These are phyloP conservation scores for Rhinophrynus dorsalis DNA, from an alignment of 2,797 vertebrate genomes.

Conservation along the genomic window DNA sequence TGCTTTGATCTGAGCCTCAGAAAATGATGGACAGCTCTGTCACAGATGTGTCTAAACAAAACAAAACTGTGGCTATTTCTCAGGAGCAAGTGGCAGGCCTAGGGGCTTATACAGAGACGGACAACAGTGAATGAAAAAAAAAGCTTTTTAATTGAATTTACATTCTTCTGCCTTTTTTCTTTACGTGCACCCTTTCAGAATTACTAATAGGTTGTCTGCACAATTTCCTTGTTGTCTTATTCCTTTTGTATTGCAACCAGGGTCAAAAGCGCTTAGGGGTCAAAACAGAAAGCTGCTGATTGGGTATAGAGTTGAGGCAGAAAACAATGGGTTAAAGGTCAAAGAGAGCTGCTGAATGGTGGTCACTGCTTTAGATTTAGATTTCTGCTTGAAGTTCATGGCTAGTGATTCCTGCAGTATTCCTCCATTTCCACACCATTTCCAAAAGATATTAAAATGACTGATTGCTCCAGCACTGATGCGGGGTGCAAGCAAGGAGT, in stretches of 20 bases:
- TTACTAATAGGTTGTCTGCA: conserved; percentile 6
- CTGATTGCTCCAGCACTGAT: too few species aligned
- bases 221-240: conserved; percentile 16
- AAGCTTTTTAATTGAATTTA: conserved; percentile 34
- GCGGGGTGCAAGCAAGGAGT: too few species aligned
- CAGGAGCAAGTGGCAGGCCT: conserved; percentile 13
- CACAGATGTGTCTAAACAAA: conserved; percentile 25
- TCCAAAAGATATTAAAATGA: too few species aligned
- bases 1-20: background rate
- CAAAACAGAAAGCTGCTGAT: conserved; percentile 22
- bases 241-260: conserved; percentile 26
- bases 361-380: background rate
- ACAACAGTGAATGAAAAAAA: conserved; percentile 20
- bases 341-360: background rate
- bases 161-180: conserved; percentile 16
- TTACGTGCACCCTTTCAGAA: background rate
- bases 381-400: background rate
- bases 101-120: conserved; percentile 1
- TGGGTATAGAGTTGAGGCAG: background rate
- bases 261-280: conserved; percentile 23
- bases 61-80: conserved; percentile 10
- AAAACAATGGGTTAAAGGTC: conserved; percentile 13
- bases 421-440: background rate
- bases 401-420: background rate
- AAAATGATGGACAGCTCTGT: conserved; percentile 3